phyloP scores from a whole-genome alignment of 2,113 vertebrate genomes.

The Aviceda subcristata region DNA sequence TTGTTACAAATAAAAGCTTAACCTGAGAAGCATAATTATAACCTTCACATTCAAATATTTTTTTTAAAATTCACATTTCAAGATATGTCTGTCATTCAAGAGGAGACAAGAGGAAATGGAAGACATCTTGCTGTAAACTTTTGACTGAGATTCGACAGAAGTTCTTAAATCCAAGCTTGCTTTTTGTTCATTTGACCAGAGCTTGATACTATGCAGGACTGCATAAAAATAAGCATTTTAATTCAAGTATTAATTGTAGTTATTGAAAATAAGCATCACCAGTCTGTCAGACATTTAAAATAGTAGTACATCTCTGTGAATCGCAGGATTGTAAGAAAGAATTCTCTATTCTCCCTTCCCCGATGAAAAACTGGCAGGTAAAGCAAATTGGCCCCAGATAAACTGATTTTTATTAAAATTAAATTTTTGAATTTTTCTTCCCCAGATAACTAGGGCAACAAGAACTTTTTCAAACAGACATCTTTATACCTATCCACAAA shows the following conservation, averaged over 20 bases:
- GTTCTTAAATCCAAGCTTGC: not conserved
- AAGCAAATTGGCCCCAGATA: not conserved
- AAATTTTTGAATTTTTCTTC: not conserved
- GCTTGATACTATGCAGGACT: not conserved
- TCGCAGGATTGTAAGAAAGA: not conserved
- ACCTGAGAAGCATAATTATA: not conserved
- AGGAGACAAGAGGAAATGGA: not conserved
- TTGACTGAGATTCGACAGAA: not conserved
- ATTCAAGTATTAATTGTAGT: not conserved
- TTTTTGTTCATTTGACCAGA: not conserved
- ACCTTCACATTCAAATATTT: not conserved
- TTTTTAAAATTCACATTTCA: not conserved
- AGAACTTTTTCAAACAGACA: not conserved
- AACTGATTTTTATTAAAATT: not conserved
- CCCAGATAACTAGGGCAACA: not conserved
- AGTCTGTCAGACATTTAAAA: not conserved
- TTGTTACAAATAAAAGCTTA: not conserved
- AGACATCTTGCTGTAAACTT: not conserved
- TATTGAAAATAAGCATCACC: not conserved
- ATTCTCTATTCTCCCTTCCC: not conserved
- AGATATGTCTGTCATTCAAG: not conserved
- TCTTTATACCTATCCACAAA: not conserved
- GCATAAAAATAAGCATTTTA: not conserved
- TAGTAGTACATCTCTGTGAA: not conserved
- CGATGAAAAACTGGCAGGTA: not conserved